Evolutionary conservation across 2,113 vertebrate species (phyloP).

Genomic region (Clarias batrachus): DNA sequence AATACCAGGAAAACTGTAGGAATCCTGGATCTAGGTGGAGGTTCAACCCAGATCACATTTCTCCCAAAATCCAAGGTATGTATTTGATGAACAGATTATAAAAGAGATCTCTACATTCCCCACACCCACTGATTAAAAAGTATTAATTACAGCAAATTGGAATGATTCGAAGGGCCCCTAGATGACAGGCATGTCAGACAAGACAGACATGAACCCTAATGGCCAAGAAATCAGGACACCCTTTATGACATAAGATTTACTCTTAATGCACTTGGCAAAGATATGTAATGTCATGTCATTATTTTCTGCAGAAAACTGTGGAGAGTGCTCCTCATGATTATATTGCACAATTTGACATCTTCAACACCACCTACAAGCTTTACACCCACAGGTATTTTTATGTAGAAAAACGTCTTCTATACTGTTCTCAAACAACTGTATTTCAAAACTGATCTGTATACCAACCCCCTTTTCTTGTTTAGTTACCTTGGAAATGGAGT

Average conservation of each 20-base stretch:
- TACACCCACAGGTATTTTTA: constrained; percentile 90
- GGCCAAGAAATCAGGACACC: constrained; percentile 18
- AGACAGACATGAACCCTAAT: constrained; percentile 51
- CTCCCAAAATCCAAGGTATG: constrained; percentile 87
- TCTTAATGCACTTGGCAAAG: constrained; percentile 19
- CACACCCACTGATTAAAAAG: no score
- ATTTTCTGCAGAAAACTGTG: constrained; percentile 80
- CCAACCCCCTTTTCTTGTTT: constrained; percentile 51
- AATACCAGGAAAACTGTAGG: constrained; percentile 82
- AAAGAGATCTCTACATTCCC: not conserved
- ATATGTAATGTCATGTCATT: not conserved
- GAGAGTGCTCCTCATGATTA: constrained; percentile 80
- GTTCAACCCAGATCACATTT: constrained; percentile 97
- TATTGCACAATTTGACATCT: constrained; percentile 89
- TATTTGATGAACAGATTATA: constrained; percentile 23
- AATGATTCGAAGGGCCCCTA: no score
- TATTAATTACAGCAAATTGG: no score
- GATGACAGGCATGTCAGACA: constrained; percentile 60
- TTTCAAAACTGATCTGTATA: constrained; percentile 19
- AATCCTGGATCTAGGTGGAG: constrained; percentile 93
- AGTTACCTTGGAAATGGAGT: constrained; percentile 97
- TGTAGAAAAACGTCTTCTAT: not conserved
- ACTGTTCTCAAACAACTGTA: not conserved
- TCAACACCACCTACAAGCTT: constrained; percentile 88
- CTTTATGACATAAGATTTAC: constrained; percentile 24